phyloP scores from a whole-genome alignment of 2,797 vertebrate genomes.

The Epinephelus coioides region DNA sequence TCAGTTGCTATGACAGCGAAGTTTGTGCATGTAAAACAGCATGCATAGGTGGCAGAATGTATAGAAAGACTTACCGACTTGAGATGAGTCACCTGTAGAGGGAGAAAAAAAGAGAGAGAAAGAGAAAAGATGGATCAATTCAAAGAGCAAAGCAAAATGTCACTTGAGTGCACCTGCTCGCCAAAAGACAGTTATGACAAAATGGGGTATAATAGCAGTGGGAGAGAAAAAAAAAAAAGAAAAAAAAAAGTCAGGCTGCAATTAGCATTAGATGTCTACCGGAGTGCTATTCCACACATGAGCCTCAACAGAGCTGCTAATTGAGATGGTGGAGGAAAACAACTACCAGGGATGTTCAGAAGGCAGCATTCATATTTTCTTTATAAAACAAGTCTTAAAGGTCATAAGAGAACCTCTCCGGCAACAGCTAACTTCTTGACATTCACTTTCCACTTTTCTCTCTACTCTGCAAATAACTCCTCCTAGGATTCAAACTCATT shows the following conservation, averaged over 20 bases:
- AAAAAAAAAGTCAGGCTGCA: conserved; percentile 31
- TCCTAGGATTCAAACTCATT: conserved; percentile 24
- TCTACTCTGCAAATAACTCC: conserved; percentile 30
- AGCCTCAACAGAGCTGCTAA: conserved; percentile 38
- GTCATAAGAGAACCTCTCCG: conserved; percentile 34
- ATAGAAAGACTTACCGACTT: conserved; percentile 82
- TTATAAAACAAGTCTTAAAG: conserved; percentile 31
- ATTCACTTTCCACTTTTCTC: conserved; percentile 22
- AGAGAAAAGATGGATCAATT: conserved; percentile 57
- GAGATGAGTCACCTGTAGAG: conserved; percentile 83
- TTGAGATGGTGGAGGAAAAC: conserved; percentile 41
- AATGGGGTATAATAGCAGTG: conserved; percentile 29
- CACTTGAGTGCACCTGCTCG: conserved; percentile 28
- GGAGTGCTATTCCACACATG: conserved; percentile 10
- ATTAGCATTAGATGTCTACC: conserved; percentile 41
- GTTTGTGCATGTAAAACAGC: not conserved
- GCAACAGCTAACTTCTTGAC: conserved; percentile 41
- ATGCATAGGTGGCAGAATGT: conserved; percentile 6
- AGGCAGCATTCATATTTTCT: conserved; percentile 21
- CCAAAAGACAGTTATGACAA: conserved; percentile 17
- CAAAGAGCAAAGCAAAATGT: conserved; percentile 38
- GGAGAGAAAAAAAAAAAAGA: conserved; percentile 13
- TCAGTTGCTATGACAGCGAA: not conserved
- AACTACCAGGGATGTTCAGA: conserved; percentile 23
- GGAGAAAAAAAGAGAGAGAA: conserved; percentile 39